Conservation (phyloP, 2,888 invertebrate genomes). For the Caenorhabditis macrosperma region DNA sequence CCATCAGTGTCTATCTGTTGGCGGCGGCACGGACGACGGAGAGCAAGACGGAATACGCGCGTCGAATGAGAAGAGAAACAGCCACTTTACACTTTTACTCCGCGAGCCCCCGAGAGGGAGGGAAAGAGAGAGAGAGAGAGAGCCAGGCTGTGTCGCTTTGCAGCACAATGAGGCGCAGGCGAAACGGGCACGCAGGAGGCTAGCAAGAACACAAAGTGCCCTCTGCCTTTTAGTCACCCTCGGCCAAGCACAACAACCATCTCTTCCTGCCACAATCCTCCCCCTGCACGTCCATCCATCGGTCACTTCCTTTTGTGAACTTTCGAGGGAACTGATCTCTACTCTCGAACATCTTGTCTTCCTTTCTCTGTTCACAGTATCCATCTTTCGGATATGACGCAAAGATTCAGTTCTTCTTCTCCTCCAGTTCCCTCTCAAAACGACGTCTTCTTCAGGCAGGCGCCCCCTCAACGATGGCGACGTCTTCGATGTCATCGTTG, state of each 20-base stretch:
- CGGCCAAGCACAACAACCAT: slow-evolving; percentile 44
- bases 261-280: slow-evolving; percentile 14
- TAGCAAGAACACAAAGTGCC: slow-evolving; percentile 48
- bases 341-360: slow-evolving; percentile 10
- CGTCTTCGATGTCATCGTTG: slow-evolving; percentile 59
- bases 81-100: slow-evolving; percentile 62
- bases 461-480: slow-evolving; percentile 42
- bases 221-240: slow-evolving; percentile 57
- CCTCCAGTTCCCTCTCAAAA: background rate
- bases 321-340: background rate
- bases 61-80: slow-evolving; percentile 51
- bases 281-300: background rate
- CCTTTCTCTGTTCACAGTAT: slow-evolving; percentile 19
- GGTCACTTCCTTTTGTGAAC: slow-evolving; percentile 26
- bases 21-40: background rate
- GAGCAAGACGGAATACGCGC: slow-evolving; percentile 41
- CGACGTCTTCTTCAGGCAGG: slow-evolving; percentile 18
- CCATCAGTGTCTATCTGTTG: slow-evolving; percentile 3
- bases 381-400: slow-evolving; percentile 1
- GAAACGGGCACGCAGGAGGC: slow-evolving; percentile 14
- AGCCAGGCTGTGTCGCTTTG: slow-evolving; percentile 30
- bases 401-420: background rate
- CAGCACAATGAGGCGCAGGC: slow-evolving; percentile 33
- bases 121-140: slow-evolving; percentile 9
- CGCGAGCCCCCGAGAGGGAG: slow-evolving; percentile 10